A percentile compares a stretch with the other conserved stretches of the same genome.
Conservation (phyloP, 2,113 vertebrate genomes). For the Neotoma lepida region DNA sequence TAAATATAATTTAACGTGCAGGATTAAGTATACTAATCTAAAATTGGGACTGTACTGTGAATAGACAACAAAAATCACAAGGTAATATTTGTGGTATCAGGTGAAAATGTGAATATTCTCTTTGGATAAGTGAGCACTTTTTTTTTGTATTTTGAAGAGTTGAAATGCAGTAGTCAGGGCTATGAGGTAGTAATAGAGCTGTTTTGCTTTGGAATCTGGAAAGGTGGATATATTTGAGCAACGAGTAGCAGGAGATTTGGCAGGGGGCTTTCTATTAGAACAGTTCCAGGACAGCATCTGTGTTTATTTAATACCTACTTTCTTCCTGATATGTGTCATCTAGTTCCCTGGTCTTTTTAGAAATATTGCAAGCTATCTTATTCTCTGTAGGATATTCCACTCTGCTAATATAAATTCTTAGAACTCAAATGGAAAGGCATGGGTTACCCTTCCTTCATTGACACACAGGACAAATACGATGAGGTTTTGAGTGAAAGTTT, state of each 20-base stretch:
- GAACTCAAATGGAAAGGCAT: background rate
- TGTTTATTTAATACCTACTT: background rate
- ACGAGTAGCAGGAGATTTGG: background rate
- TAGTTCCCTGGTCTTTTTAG: background rate
- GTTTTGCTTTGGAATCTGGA: background rate
- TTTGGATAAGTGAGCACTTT: background rate
- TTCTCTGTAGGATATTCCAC: background rate
- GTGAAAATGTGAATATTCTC: background rate
- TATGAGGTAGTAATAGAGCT: background rate
- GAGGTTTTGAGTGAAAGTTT: background rate
- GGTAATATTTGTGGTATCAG: background rate
- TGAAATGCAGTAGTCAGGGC: background rate
- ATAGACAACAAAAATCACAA: background rate
- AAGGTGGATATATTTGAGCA: background rate
- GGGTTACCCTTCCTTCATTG: background rate
- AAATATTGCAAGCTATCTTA: background rate
- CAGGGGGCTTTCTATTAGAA: background rate
- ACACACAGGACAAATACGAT: background rate
- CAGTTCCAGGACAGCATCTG: slow-evolving; percentile 16
- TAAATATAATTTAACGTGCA: background rate
- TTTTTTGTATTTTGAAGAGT: background rate
- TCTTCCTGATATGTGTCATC: background rate
- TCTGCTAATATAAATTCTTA: background rate
- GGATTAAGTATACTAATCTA: background rate
- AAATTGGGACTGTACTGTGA: background rate